A percentile compares a stretch with the other conserved stretches of the same genome.
phyloP scores from a whole-genome alignment of 2,797 vertebrate species.

The Gymnoscopelus braueri region DNA sequence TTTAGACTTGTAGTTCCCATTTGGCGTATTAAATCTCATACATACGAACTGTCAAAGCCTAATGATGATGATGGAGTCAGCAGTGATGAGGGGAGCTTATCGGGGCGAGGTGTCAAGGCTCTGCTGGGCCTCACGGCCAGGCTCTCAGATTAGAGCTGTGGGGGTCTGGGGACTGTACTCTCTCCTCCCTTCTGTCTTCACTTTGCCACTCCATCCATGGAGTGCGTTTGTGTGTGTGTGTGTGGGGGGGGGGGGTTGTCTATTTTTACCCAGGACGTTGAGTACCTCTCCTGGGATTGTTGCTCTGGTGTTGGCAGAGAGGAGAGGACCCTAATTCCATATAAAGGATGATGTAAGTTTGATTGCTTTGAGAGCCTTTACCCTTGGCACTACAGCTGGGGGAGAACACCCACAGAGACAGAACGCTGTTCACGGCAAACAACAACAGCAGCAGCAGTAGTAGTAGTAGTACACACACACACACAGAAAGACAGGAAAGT shows the following conservation, averaged over 20 bases:
- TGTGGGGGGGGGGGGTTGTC: constrained; percentile 4
- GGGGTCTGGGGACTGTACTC: constrained; percentile 36
- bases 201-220: constrained; percentile 33
- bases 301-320: constrained; percentile 21
- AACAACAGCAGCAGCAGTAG: neutral
- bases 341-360: constrained; percentile 26
- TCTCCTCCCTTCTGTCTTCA: constrained; percentile 15
- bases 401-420: constrained; percentile 12
- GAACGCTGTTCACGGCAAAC: neutral
- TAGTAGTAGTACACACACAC: constrained; percentile 7
- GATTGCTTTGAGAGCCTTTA: constrained; percentile 21
- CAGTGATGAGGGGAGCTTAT: constrained; percentile 58
- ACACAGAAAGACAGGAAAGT: constrained; percentile 33
- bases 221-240: neutral
- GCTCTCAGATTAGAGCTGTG: constrained; percentile 53
- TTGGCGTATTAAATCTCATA: constrained; percentile 34
- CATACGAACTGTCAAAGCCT: constrained; percentile 33
- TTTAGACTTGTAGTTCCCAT: constrained; percentile 35
- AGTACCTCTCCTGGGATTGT: constrained; percentile 35
- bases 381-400: constrained; percentile 1
- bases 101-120: constrained; percentile 39
- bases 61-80: constrained; percentile 33
- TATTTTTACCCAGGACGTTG: constrained; percentile 48
- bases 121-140: constrained; percentile 28
- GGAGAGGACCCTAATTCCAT: neutral